A percentile compares a stretch with the other conserved stretches of the same genome.
Conservation (phyloP, 92 coral and sea anemone genomes). For the Phenganax stokvisi region DNA sequence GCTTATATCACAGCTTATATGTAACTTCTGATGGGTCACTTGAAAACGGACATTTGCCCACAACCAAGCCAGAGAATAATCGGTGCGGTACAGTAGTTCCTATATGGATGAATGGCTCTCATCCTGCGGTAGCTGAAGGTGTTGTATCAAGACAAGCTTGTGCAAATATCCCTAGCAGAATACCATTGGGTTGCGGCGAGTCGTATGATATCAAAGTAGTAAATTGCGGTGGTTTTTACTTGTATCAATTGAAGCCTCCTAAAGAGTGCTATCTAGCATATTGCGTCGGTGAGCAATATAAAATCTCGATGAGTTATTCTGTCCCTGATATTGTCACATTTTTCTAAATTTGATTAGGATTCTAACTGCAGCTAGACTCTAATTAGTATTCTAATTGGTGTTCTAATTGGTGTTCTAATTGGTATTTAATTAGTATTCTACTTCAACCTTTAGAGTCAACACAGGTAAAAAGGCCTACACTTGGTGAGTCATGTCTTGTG, state of each 20-base stretch:
- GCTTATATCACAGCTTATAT: neutral
- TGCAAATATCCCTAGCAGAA: neutral
- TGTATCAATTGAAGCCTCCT: constrained; percentile 8
- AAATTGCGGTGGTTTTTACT: constrained; percentile 11
- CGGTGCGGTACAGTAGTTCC: neutral
- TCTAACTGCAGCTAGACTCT: no score
- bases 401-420: neutral
- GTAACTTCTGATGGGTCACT: neutral
- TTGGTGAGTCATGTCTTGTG: neutral
- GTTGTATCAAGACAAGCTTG: neutral
- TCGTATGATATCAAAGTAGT: constrained; percentile 2
- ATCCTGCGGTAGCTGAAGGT: neutral
- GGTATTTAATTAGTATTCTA: neutral
- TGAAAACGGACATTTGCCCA: neutral
- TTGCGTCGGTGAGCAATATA: neutral
- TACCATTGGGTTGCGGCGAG: neutral
- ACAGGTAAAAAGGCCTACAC: neutral
- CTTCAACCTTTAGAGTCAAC: neutral
- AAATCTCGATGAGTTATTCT: no score
- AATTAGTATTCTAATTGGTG: no score
- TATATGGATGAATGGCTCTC: constrained; percentile 8
- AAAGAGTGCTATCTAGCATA: constrained; percentile 7
- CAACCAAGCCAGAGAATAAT: neutral
- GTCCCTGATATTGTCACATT: no score
- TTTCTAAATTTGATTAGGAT: no score